Evolutionary conservation across 2,888 invertebrate species (phyloP).

Genomic region (Aleiodes leptofemur): DNA sequence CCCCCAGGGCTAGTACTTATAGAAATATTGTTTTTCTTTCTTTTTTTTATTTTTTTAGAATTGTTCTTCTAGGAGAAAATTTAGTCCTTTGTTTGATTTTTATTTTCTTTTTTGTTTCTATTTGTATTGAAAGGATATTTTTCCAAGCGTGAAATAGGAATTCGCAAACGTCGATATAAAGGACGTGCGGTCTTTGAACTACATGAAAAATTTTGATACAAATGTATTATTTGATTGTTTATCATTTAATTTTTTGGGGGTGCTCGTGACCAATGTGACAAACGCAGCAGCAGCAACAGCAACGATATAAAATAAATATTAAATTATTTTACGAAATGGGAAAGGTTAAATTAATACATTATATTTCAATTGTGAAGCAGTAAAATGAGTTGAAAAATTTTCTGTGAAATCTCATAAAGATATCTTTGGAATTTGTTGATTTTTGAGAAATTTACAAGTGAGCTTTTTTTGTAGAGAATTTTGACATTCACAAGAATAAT

Average conservation of each 20-base stretch:
- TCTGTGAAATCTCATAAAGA: too few species aligned
- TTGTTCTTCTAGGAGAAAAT: not conserved
- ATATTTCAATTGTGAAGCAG: not conserved
- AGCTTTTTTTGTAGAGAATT: too few species aligned
- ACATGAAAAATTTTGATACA: not conserved
- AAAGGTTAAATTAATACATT: not conserved
- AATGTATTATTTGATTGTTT: not conserved
- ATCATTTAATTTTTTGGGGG: conserved; percentile 25
- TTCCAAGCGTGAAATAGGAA: conserved; percentile 10
- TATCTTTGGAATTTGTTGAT: too few species aligned
- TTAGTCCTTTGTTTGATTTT: not conserved
- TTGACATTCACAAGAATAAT: too few species aligned
- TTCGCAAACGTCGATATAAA: conserved; percentile 5
- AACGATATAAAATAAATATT: conserved; percentile 18
- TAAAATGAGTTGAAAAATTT: too few species aligned
- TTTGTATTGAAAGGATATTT: not conserved
- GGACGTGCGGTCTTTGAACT: conserved; percentile 2
- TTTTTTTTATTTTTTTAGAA: conserved; percentile 29
- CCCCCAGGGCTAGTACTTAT: conserved; percentile 64
- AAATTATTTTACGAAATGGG: conserved; percentile 8
- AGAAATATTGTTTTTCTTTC: conserved; percentile 52
- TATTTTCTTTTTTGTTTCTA: not conserved
- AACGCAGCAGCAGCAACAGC: conserved; percentile 40
- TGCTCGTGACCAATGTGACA: conserved; percentile 36
- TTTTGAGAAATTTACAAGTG: too few species aligned